Base-by-base conservation (phyloP, 2,797 vertebrate genomes). In the Pelobates cultripes region DNA sequence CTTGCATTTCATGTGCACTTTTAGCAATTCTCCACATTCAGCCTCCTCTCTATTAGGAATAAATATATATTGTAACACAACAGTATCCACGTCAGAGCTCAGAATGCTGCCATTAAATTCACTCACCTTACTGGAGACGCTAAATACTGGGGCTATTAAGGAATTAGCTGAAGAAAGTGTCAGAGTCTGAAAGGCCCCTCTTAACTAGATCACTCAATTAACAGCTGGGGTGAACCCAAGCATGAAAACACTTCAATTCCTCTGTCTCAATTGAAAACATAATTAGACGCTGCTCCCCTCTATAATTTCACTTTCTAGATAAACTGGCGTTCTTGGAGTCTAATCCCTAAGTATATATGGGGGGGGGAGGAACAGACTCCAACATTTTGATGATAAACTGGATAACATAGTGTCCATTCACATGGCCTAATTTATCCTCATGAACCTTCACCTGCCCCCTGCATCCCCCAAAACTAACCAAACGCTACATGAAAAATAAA, bases 121-220 rank as follows among this genome's bases (percentile, higher is more conserved):
- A 68, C 70, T 75, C 73, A 83, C 82, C 82, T 79, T 75, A 83
- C 77, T 75, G 79, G 57, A 66, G 79, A 42, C 43, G 77, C 57
- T 72, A 70, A 79, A 77, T 79, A 84, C 51, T 75, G 81, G 77
- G 70, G 78, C 85, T 78, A 85, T 87, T 87, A 87, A 83, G 70
- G 86, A 85, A 87, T 87, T 83, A 87, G 76, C 83, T 70, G 43
- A 66, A 66, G 67, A 79, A 77, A 85, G 82, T 86, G 86, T 87
- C 85, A 85, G 84, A 47, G 73, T 63, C n/a, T 80, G 73, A 70
- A 84, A 84, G 77, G 77, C 72, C 78, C 63, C 78, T 78, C 85
- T 86, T 87, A 87, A 87, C 82, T 76, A 87, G 86, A 87, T 76
- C 78, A 82, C 82, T 87, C 85, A 87, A 87, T 87, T 87, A 87